phyloP scores from a whole-genome alignment of 2,797 vertebrate genomes.

The Pangasius krempfi region DNA sequence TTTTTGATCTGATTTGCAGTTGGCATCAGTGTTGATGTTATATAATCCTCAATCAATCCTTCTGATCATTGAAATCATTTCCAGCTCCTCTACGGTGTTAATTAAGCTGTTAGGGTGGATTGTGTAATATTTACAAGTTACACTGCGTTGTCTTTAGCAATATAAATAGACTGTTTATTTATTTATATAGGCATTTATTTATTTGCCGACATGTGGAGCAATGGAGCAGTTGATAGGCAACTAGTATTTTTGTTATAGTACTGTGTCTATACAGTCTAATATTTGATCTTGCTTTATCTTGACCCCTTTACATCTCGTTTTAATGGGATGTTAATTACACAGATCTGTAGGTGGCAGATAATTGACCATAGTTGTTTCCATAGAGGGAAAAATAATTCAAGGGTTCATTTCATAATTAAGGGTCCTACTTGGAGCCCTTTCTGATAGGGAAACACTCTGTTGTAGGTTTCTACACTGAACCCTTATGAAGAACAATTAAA shows the following conservation, averaged over 20 bases:
- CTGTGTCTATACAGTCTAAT: too few relatives aligned
- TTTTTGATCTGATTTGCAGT: constrained; percentile 10
- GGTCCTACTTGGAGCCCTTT: not conserved
- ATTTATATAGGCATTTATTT: not conserved
- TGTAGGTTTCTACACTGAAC: too few relatives aligned
- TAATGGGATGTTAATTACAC: constrained; percentile 6
- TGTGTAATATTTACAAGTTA: constrained; percentile 1
- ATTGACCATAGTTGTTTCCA: not conserved
- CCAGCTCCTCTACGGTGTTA: not conserved
- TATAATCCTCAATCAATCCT: too few relatives aligned
- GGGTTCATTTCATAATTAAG: not conserved
- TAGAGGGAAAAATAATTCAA: not conserved
- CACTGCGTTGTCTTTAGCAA: not conserved
- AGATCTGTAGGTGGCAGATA: not conserved
- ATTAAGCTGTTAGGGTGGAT: not conserved
- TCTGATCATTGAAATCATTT: not conserved
- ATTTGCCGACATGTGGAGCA: not conserved
- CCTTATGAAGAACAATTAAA: not conserved
- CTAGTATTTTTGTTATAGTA: too few relatives aligned
- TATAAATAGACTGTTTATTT: not conserved
- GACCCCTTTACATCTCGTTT: not conserved
- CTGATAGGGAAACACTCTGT: not conserved
- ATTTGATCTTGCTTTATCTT: not conserved
- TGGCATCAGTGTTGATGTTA: not conserved
- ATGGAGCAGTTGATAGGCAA: too few relatives aligned